phyloP scores from a whole-genome alignment of 2,797 vertebrate species.

The Notolabrus celidotus region DNA sequence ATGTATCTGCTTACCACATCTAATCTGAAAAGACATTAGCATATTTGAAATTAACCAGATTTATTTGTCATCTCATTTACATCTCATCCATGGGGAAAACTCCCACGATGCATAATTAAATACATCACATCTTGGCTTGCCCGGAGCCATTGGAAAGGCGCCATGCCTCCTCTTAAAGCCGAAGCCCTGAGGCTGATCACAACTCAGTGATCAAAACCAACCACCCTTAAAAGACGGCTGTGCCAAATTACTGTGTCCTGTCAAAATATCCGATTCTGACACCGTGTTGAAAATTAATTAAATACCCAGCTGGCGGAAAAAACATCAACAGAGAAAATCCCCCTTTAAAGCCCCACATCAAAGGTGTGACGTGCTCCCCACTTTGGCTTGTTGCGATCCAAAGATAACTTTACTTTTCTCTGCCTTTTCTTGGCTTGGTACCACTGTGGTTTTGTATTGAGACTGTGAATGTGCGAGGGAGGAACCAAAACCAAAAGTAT shows the following conservation, averaged over 20 bases:
- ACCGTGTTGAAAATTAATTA: conserved; percentile 77
- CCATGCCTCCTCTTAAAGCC: conserved; percentile 67
- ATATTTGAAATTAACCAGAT: conserved; percentile 47
- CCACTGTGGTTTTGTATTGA: conserved; percentile 34
- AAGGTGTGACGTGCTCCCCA: conserved; percentile 63
- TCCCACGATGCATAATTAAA: conserved; percentile 68
- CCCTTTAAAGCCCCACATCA: conserved; percentile 61
- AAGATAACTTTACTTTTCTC: conserved; percentile 59
- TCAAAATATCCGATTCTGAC: conserved; percentile 75
- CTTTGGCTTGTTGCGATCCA: conserved; percentile 71
- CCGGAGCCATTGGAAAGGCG: conserved; percentile 53
- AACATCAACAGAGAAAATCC: conserved; percentile 76
- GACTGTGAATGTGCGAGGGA: neutral
- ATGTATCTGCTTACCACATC: conserved; percentile 13
- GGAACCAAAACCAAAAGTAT: conserved; percentile 54
- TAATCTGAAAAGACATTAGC: conserved; percentile 30
- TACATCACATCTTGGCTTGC: conserved; percentile 53
- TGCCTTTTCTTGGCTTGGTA: conserved; percentile 45
- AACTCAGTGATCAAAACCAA: conserved; percentile 70
- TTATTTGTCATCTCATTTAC: conserved; percentile 48
- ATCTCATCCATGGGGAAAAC: conserved; percentile 46
- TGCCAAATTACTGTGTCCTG: conserved; percentile 66
- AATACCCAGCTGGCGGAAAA: conserved; percentile 70
- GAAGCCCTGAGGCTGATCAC: conserved; percentile 59
- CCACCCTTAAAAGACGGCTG: conserved; percentile 43